Conservation (phyloP, 2,797 vertebrate genomes). For the Amblyraja radiata region DNA sequence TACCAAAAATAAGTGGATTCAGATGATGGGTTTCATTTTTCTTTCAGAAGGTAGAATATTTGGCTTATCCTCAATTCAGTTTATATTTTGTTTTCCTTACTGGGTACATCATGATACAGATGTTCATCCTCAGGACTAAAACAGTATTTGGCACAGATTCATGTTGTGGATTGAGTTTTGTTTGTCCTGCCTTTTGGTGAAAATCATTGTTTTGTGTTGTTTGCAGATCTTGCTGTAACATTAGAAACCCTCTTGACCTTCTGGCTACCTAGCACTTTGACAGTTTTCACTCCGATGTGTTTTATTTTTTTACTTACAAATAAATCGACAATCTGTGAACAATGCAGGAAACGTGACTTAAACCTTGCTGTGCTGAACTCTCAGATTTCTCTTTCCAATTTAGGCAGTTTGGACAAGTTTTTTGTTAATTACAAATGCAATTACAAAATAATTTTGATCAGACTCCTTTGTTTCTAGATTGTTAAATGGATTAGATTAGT, state of each 20-base stretch:
- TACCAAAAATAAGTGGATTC: neutral
- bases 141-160: neutral
- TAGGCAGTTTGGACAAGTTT: neutral
- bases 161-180: neutral
- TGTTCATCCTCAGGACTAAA: neutral
- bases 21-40: neutral
- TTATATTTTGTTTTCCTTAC: neutral
- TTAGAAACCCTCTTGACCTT: neutral
- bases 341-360: neutral
- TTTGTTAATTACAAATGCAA: neutral
- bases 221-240: neutral
- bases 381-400: neutral
- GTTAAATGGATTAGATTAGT: too few relatives aligned
- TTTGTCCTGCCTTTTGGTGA: neutral
- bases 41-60: constrained; percentile 1
- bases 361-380: neutral
- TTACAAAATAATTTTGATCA: neutral
- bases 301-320: too few relatives aligned
- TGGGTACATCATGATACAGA: neutral
- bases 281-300: neutral
- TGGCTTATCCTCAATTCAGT: neutral
- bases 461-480: too few relatives aligned
- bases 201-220: neutral
- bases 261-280: neutral
- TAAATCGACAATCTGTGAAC: neutral